Evolutionary conservation across 2,888 invertebrate genomes (phyloP).

Genomic region (Tetranychus piercei): DNA sequence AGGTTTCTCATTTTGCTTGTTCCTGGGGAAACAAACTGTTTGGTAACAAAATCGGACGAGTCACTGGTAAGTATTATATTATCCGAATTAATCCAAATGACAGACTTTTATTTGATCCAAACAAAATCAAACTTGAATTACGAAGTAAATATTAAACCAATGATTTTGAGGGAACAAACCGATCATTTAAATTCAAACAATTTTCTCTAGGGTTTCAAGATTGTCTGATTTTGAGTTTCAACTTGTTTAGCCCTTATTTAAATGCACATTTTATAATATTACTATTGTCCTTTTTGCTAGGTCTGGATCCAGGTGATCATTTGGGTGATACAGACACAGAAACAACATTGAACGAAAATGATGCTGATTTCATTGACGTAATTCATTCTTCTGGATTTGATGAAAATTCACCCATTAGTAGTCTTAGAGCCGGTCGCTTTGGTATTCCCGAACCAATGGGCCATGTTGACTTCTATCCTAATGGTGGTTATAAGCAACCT

Average conservation of each 20-base stretch:
- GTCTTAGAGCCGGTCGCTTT: slow-evolving; percentile 35
- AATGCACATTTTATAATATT: no score
- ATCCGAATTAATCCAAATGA: slow-evolving; percentile 47
- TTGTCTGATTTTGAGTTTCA: no score
- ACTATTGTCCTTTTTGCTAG: slow-evolving; percentile 33
- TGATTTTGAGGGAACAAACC: no score
- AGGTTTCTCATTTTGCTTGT: slow-evolving; percentile 76
- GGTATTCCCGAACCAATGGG: slow-evolving; percentile 29
- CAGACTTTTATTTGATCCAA: no score
- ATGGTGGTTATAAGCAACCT: slow-evolving; percentile 26
- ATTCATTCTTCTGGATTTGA: slow-evolving; percentile 75
- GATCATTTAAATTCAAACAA: no score
- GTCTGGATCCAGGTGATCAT: slow-evolving; percentile 72
- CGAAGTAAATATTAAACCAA: no score
- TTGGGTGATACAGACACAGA: slow-evolving; percentile 63
- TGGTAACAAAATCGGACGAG: slow-evolving; percentile 54
- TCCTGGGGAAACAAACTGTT: slow-evolving; percentile 39
- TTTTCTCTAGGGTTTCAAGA: no score
- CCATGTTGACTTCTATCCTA: slow-evolving; percentile 33
- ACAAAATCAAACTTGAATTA: no score
- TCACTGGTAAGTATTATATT: slow-evolving; percentile 72
- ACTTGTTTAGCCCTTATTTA: no score
- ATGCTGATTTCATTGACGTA: slow-evolving; percentile 69
- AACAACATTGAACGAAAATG: slow-evolving; percentile 61
- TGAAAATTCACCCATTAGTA: slow-evolving; percentile 35